A percentile compares a stretch with the other conserved stretches of the same genome.
phyloP scores from a whole-genome alignment of 2,113 vertebrate genomes.

The Natator depressus region DNA sequence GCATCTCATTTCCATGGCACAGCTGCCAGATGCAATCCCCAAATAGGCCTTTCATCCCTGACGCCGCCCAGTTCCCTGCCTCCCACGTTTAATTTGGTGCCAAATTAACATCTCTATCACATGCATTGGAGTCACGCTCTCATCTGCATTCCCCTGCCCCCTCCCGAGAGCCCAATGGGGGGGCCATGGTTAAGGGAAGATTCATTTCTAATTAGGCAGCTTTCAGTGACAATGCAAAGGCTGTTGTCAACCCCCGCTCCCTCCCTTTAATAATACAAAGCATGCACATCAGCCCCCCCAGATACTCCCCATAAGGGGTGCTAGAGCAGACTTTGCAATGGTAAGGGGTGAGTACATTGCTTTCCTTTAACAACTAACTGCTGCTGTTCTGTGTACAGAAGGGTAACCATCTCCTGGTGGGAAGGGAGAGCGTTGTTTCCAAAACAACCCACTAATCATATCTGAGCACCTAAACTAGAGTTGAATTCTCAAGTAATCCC shows the following conservation, averaged over 20 bases:
- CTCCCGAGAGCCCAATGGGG: accelerated
- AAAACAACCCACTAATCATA: not conserved
- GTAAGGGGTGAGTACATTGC: not conserved
- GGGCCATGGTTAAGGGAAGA: accelerated
- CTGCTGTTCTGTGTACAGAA: not conserved
- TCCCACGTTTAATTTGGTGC: not conserved
- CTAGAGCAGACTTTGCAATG: accelerated
- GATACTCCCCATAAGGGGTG: not conserved
- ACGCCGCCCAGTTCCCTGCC: not conserved
- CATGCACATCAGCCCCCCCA: not conserved
- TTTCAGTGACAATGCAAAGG: not conserved
- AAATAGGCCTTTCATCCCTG: not conserved
- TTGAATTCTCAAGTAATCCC: not conserved
- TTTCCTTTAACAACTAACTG: not conserved
- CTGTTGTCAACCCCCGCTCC: not conserved
- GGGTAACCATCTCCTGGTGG: accelerated
- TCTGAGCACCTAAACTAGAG: not conserved
- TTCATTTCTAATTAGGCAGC: not conserved
- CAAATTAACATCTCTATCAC: not conserved
- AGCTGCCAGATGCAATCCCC: slow-evolving; percentile 11
- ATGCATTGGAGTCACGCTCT: not conserved
- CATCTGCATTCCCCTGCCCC: not conserved
- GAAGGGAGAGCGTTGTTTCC: not conserved
- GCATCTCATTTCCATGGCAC: not conserved
- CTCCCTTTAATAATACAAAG: not conserved